Evolutionary conservation across 2,797 vertebrate genomes (phyloP), one percentile per base, ranked within the genome.

Genomic region (Poeciliopsis infans): DNA sequence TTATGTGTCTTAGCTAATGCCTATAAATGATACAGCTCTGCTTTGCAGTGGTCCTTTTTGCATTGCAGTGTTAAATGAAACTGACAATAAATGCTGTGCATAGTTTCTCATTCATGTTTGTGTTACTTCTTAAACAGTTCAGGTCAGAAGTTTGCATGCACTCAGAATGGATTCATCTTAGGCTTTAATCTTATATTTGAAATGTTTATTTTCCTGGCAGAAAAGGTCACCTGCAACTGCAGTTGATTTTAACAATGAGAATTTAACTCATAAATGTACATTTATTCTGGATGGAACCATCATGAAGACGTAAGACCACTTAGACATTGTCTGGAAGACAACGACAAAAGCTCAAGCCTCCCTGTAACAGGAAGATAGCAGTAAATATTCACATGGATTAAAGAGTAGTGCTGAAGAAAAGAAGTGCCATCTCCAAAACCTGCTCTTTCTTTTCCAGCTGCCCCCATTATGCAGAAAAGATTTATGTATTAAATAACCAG

Each of bases 31-130:
- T 86, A 88, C 85, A 90, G 90, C 85, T 94, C 90, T 93, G 94
- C 92, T 95, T 94, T 90, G 94, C 93, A 92, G 91, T 93, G 89
- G 88, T 93, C 85, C 82, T 91, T 94, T 94, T 94, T 94, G 94
- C 94, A 94, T 93, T 85, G 92, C 92, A 25, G 92, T 95, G 92
- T 92, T 87, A 84, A 94, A 93, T 93, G 91, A 93, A 79, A 87
- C 86, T 85, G 61, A 84, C 89, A 93, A 92, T 92, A 94, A 95
- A 94, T 75, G 47, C 91, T 76, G 78, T 90, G 90, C 90, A 91
- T 92, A 84, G 91, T 93, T 94, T 93, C 88, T 91, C 90, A 91
- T 84, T 89, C 89, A 79, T 75, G 70, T 75, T 81, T 74, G 28
- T 72, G 57, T 78, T 15, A 7, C 80, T 86, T 81, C 82, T 85